A percentile compares a stretch with the other conserved stretches of the same genome.
Conservation (phyloP, 2,888 invertebrate species). For the Cordilura impudica region DNA sequence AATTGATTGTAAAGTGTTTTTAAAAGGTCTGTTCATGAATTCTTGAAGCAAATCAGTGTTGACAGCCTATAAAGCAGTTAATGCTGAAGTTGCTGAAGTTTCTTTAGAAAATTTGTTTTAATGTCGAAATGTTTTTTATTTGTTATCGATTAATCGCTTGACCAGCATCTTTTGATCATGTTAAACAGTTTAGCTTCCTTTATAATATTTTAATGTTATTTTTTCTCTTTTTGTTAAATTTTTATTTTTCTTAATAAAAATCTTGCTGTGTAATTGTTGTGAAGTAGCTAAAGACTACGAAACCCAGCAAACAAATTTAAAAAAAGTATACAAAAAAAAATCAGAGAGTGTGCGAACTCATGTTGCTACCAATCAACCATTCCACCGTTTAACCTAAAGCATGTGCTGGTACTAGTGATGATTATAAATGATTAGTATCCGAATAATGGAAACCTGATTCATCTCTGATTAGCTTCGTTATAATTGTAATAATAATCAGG, state of each 20-base stretch:
- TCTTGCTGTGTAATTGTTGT: slow-evolving; percentile 58
- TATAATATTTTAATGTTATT: slow-evolving; percentile 5
- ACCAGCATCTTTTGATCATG: slow-evolving; percentile 50
- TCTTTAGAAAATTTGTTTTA: slow-evolving; percentile 45
- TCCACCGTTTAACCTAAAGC: slow-evolving; percentile 23
- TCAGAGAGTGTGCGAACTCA: slow-evolving; percentile 58
- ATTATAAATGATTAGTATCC: background rate
- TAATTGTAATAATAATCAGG: too few species aligned
- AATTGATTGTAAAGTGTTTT: slow-evolving; percentile 57
- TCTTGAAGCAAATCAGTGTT: slow-evolving; percentile 8
- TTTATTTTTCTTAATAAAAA: slow-evolving; percentile 41
- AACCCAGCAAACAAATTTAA: slow-evolving; percentile 1
- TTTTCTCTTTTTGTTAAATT: background rate
- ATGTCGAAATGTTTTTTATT: slow-evolving; percentile 50
- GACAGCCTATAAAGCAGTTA: slow-evolving; percentile 15
- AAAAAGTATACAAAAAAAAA: background rate
- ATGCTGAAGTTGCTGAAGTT: slow-evolving; percentile 30
- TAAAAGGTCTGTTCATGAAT: background rate
- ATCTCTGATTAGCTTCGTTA: too few species aligned
- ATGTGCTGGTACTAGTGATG: slow-evolving; percentile 31
- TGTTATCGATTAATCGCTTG: slow-evolving; percentile 61
- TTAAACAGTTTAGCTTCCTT: background rate
- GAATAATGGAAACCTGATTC: too few species aligned
- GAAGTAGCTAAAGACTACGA: slow-evolving; percentile 47
- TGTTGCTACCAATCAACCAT: slow-evolving; percentile 60